Evolutionary conservation across 2,113 vertebrate species (phyloP).

Genomic region (Murina feae): DNA sequence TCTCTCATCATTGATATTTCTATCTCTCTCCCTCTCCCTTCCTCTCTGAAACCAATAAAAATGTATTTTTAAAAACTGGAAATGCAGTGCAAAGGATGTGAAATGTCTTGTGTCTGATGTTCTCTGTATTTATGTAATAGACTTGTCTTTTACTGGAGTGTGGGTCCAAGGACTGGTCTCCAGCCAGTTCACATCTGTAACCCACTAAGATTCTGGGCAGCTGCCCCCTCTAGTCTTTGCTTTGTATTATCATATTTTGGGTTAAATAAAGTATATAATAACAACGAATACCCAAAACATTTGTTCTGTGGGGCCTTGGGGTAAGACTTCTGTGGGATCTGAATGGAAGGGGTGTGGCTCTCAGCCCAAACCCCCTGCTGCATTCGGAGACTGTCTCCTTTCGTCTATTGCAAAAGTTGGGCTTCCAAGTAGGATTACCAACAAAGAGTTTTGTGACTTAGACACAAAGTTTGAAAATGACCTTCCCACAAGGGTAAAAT

Average conservation of each 20-base stretch:
- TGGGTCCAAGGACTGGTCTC: background rate
- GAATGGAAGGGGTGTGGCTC: accelerated
- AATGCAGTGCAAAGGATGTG: constrained; percentile 76
- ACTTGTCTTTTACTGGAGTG: constrained; percentile 35
- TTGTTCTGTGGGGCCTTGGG: background rate
- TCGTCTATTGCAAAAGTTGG: background rate
- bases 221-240: constrained; percentile 62
- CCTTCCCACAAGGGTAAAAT: background rate
- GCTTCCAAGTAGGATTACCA: constrained; percentile 12
- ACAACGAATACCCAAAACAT: background rate
- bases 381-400: background rate
- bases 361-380: background rate
- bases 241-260: constrained; percentile 71
- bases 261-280: constrained; percentile 80
- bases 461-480: background rate
- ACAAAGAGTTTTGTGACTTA: background rate
- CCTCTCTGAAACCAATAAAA: too few species aligned
- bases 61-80: constrained; percentile 14
- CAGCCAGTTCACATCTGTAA: constrained; percentile 19
- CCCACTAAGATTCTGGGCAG: constrained; percentile 49
- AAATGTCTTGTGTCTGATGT: constrained; percentile 60
- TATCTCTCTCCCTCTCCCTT: too few species aligned
- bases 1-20: too few species aligned
- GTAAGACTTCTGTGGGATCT: background rate
- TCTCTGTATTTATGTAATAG: constrained; percentile 78